These are phyloP conservation scores for Macropodus opercularis DNA, from an alignment of 2,797 vertebrate species.

Conservation along the genomic window DNA sequence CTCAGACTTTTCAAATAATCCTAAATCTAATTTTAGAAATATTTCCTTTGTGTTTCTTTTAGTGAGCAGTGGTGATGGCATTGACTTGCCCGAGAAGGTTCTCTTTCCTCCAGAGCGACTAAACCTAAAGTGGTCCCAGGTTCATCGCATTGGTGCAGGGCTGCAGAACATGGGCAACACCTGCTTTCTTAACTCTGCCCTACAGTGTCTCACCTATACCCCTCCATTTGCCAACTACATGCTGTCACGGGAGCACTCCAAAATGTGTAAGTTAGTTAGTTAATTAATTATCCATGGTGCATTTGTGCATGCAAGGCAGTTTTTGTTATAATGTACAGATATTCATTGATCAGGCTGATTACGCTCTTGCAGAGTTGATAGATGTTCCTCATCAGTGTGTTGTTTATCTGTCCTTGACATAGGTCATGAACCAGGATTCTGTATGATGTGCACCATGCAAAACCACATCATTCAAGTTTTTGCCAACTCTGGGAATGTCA, in stretches of 20 bases:
- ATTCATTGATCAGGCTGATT: not conserved
- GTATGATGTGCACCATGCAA: constrained; percentile 99
- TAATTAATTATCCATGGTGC: constrained; percentile 55
- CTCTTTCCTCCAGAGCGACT: constrained; percentile 94
- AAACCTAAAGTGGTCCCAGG: constrained; percentile 91
- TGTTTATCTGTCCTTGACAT: constrained; percentile 1
- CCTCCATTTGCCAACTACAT: constrained; percentile 95
- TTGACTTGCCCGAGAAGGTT: constrained; percentile 91
- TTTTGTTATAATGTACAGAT: too few species aligned
- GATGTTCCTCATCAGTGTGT: constrained; percentile 15
- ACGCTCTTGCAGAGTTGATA: not conserved
- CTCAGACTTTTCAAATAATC: too few species aligned
- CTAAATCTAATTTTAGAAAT: constrained; percentile 10
- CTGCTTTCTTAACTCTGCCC: constrained; percentile 94
- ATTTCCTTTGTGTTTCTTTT: constrained; percentile 65
- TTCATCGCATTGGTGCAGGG: constrained; percentile 91
- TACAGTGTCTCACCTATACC: constrained; percentile 96
- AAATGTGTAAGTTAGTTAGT: constrained; percentile 89
- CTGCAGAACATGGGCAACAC: constrained; percentile 98
- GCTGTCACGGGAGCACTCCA: constrained; percentile 95
- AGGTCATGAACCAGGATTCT: constrained; percentile 95
- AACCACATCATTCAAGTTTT: constrained; percentile 94
- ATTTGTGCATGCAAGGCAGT: not conserved
- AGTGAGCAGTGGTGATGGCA: constrained; percentile 88
- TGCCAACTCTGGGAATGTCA: constrained; percentile 91